Base-by-base conservation (phyloP, 2,888 invertebrate genomes). In the Platynereis dumerilii region DNA sequence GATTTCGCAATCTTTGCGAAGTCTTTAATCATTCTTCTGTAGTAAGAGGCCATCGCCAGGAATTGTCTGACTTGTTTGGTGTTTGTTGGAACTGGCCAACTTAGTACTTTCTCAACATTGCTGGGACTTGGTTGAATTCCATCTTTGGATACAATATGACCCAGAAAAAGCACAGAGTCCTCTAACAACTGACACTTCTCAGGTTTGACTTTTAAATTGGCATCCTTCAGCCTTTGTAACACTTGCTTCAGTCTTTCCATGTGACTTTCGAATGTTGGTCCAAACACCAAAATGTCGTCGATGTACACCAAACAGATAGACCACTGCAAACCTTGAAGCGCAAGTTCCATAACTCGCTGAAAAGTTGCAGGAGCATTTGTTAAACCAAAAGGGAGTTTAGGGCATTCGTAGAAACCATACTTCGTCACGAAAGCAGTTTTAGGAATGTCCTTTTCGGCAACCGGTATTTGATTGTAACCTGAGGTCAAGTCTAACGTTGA, bases 1-100 rank as follows among this genome's bases (percentile, higher is more conserved):
- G 71, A 70, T 10, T 45, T 24, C 0, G 70, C 70, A 10, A 65
- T 45, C 2, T 44, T 48, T 12, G 72, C 34, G 57, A 72, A 69
- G 15, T 65, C 48, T 15, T 55, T 39, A 5, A 75, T 65, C 39
- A 71, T 74, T 28, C 66, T 62, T 3, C 71, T 63, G 29, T 73
- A 75, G 55, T 70, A 76, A 20, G 67, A 67, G 28, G 42, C 39
- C 3, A 70, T 57, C 0, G 75, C 75, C 1, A 75, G 56, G 26
- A 76, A 70, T 2, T 67, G 28, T 24, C 61, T 53, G 1, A 74
- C 59, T 54, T 70, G 62, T n/a, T 62, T 67, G 0, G 66, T 52
- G 58, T 60, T 67, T 0, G 22, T 57, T 0, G 75, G 75, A 0
- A 12, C 52, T 2, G 72, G 69, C 27, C 68, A 62, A 0, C 65